These are phyloP conservation scores for Zoanthus sociatus DNA, from an alignment of 92 coral and sea anemone genomes.

Conservation along the genomic window DNA sequence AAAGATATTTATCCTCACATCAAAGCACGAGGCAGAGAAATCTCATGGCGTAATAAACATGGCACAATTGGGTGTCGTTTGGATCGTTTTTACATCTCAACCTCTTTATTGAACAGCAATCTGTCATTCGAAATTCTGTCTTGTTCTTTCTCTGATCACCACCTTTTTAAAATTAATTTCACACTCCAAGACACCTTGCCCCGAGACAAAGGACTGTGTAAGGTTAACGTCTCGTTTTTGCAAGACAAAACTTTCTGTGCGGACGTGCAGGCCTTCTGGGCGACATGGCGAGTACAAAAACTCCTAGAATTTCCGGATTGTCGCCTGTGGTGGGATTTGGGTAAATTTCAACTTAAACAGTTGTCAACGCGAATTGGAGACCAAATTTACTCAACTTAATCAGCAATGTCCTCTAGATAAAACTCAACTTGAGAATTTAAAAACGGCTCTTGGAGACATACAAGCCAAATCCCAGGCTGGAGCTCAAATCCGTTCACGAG, in stretches of 20 bases:
- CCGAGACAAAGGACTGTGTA: background rate
- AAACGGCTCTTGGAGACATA: too few species aligned
- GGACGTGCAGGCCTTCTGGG: background rate
- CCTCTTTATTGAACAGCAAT: background rate
- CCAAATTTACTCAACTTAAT: too few species aligned
- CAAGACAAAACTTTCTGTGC: too few species aligned
- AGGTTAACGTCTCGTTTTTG: too few species aligned
- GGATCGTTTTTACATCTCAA: background rate
- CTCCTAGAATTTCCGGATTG: background rate
- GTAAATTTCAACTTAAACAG: background rate
- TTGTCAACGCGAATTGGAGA: background rate
- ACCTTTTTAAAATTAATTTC: too few species aligned
- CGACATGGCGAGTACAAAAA: background rate
- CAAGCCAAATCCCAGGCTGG: too few species aligned
- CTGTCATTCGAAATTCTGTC: background rate
- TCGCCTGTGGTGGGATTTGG: slow-evolving; percentile 37
- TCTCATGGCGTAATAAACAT: background rate
- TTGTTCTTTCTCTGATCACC: background rate
- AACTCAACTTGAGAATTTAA: too few species aligned
- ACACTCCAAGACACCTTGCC: background rate
- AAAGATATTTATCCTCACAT: background rate
- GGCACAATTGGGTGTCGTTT: background rate
- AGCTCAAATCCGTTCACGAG: too few species aligned
- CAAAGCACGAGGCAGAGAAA: background rate
- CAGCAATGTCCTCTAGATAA: too few species aligned